A percentile compares a stretch with the other conserved stretches of the same genome.
Evolutionary conservation across 2,113 vertebrate species (phyloP).

Genomic region (Leptobrachium leishanense): DNA sequence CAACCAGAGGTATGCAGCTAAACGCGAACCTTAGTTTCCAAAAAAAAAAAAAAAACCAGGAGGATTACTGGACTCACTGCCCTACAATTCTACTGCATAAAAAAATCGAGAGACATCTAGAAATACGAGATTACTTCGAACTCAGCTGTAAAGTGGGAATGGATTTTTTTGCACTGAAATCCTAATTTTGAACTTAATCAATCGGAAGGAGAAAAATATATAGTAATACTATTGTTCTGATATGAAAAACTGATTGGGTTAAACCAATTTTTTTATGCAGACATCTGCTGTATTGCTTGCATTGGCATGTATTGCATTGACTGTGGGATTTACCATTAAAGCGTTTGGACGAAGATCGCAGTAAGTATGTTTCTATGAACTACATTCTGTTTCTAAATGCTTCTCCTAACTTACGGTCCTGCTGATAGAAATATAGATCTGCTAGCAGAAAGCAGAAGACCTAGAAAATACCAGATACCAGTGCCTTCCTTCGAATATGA

Average conservation of each 20-base stretch:
- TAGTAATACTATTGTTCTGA: constrained; percentile 50
- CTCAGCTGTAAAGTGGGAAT: background rate
- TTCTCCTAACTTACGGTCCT: constrained; percentile 36
- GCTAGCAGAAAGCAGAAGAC: no score
- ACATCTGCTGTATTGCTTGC: constrained; percentile 51
- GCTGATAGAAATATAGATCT: no score
- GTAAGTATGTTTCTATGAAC: constrained; percentile 74
- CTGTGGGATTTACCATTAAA: constrained; percentile 63
- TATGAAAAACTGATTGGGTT: constrained; percentile 56
- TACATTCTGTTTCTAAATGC: background rate
- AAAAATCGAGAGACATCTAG: constrained; percentile 13
- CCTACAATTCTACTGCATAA: constrained; percentile 73
- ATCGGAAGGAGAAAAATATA: constrained; percentile 28
- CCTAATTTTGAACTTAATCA: constrained; percentile 54
- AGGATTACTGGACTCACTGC: constrained; percentile 61
- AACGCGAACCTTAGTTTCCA: constrained; percentile 66
- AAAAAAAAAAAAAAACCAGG: constrained; percentile 53
- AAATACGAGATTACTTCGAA: background rate
- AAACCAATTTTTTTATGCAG: constrained; percentile 38
- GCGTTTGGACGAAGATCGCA: constrained; percentile 86
- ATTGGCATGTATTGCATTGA: constrained; percentile 61
- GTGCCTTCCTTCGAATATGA: no score
- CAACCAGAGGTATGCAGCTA: constrained; percentile 59
- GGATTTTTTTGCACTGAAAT: no score
- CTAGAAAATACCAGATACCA: no score